Conservation (phyloP, 1,140 invertebrate species). For the Pomacea maculata region DNA sequence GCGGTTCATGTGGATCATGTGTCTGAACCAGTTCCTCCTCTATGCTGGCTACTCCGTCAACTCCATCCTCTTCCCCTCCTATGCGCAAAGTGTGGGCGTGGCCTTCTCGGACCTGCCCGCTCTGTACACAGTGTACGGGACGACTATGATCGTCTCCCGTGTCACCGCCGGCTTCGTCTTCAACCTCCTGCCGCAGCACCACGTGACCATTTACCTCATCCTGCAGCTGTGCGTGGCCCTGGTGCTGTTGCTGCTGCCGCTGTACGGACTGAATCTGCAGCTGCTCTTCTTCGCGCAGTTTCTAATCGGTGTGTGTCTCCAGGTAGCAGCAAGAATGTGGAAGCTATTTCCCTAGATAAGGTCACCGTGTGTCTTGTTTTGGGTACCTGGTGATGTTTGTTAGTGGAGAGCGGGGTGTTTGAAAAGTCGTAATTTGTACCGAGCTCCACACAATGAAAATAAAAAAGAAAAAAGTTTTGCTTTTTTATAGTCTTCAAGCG, state of each 20-base stretch:
- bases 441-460: too few species aligned
- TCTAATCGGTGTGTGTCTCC: conserved; percentile 11
- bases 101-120: conserved; percentile 2
- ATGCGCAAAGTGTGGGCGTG: conserved; percentile 13
- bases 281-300: conserved; percentile 8
- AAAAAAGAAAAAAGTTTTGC: too few species aligned
- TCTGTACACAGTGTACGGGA: conserved; percentile 9
- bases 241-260: conserved; percentile 6
- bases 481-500: too few species aligned
- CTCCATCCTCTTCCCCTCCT: conserved; percentile 21
- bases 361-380: background rate
- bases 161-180: conserved; percentile 14
- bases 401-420: too few species aligned
- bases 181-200: conserved; percentile 14
- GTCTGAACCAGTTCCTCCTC: conserved; percentile 18
- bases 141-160: background rate
- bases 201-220: conserved; percentile 9
- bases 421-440: too few species aligned
- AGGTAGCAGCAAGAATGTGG: background rate
- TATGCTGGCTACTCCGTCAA: conserved; percentile 15
- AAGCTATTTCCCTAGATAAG: background rate
- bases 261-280: background rate
- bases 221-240: conserved; percentile 8
- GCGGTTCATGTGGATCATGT: conserved; percentile 22
- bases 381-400: background rate